These are phyloP conservation scores for Phycodurus eques DNA, from an alignment of 2,113 vertebrate species.

Conservation along the genomic window DNA sequence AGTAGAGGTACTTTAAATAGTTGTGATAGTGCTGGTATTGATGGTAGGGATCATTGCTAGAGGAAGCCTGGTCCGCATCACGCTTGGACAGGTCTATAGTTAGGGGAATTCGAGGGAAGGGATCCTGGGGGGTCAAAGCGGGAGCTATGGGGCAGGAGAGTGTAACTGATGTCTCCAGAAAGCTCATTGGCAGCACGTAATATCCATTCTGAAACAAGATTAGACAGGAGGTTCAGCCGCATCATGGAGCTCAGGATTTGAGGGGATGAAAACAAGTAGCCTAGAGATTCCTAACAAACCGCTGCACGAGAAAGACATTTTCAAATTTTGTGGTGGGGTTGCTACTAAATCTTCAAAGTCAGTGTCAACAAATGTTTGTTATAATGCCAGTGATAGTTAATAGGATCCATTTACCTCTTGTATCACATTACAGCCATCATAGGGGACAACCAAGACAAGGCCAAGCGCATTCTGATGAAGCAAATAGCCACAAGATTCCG, in stretches of 20 bases:
- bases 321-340: too few relatives aligned
- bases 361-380: too few relatives aligned
- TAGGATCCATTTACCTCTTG: slow-evolving; percentile 31
- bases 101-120: background rate
- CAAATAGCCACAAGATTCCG: slow-evolving; percentile 38
- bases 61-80: rapidly evolving
- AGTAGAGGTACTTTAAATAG: slow-evolving; percentile 7
- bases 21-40: background rate
- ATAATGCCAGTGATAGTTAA: too few relatives aligned
- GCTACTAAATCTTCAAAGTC: too few relatives aligned
- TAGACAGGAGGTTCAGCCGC: background rate
- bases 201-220: slow-evolving; percentile 1
- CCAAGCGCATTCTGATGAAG: slow-evolving; percentile 4
- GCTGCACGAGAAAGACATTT: too few relatives aligned
- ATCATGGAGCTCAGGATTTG: background rate
- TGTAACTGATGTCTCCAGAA: slow-evolving; percentile 20
- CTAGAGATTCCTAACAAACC: too few relatives aligned
- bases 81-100: slow-evolving; percentile 1
- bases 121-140: background rate
- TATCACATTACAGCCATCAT: slow-evolving; percentile 50
- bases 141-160: slow-evolving; percentile 20
- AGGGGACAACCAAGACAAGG: slow-evolving; percentile 39
- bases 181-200: slow-evolving; percentile 38
- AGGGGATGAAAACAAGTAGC: background rate
- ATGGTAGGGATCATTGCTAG: background rate